A percentile compares a stretch with the other conserved stretches of the same genome.
These are phyloP conservation scores for Labroides dimidiatus DNA, from an alignment of 2,797 vertebrate genomes.

Conservation along the genomic window DNA sequence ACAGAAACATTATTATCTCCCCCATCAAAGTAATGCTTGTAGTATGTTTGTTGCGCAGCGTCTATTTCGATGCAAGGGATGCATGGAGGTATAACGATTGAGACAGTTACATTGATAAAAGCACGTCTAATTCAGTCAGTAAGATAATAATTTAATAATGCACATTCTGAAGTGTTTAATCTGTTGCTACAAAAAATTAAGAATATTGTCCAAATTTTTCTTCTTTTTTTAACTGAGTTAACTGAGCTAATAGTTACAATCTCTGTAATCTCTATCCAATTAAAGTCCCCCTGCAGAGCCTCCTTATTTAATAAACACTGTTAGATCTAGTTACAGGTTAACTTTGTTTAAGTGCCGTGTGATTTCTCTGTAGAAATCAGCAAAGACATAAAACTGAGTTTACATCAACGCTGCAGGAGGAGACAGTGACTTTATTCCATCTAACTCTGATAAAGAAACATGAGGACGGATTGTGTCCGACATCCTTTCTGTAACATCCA, in stretches of 20 bases:
- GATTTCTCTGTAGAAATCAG: background rate
- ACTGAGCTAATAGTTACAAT: too few relatives aligned
- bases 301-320: conserved; percentile 31
- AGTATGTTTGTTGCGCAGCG: too few relatives aligned
- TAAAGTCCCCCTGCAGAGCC: conserved; percentile 31
- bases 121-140: too few relatives aligned
- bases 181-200: background rate
- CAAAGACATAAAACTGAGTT: conserved; percentile 3
- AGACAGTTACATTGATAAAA: too few relatives aligned
- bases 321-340: conserved; percentile 24
- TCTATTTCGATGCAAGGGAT: too few relatives aligned
- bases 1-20: too few relatives aligned
- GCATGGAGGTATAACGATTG: too few relatives aligned
- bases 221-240: too few relatives aligned
- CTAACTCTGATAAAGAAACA: background rate
- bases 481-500: too few relatives aligned
- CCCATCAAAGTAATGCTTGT: too few relatives aligned
- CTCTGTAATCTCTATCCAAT: conserved; percentile 9
- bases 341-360: background rate
- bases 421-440: conserved; percentile 6
- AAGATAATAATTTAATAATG: too few relatives aligned
- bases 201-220: conserved; percentile 15
- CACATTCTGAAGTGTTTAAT: background rate
- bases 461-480: too few relatives aligned
- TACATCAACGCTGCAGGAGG: background rate